Conservation (phyloP, 2,113 vertebrate species). For the Pimephales promelas region DNA sequence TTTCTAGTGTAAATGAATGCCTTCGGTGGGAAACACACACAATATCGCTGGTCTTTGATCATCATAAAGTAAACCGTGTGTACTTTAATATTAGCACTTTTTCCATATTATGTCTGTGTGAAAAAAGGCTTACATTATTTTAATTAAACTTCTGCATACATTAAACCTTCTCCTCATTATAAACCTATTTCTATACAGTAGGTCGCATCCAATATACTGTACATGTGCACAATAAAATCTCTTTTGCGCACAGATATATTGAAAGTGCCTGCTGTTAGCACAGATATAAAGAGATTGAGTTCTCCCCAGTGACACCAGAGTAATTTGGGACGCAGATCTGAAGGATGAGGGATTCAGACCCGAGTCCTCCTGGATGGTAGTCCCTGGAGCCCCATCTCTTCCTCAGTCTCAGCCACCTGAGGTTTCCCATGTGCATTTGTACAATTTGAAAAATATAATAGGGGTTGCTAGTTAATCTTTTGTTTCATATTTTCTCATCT, state of each 20-base stretch:
- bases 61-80: conserved; percentile 21
- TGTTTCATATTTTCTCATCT: conserved; percentile 31
- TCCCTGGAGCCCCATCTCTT: not conserved
- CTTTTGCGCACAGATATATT: not conserved
- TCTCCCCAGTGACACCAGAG: not conserved
- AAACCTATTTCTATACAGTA: not conserved
- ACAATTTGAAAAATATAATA: conserved; percentile 18
- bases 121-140: conserved; percentile 19
- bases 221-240: not conserved
- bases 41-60: not conserved
- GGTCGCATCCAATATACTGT: not conserved
- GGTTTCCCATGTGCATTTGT: not conserved
- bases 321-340: conserved; percentile 36
- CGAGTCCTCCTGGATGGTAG: not conserved
- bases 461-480: conserved; percentile 25
- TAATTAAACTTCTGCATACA: conserved; percentile 21
- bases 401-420: not conserved
- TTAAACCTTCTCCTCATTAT: not conserved
- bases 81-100: not conserved
- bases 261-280: conserved; percentile 19
- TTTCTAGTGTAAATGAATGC: conserved; percentile 23
- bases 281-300: not conserved
- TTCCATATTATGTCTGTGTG: not conserved
- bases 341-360: conserved; percentile 1
- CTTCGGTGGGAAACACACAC: not conserved